Evolutionary conservation across 92 coral and sea anemone genomes (phyloP).

Genomic region (Desmophyllum pertusum): DNA sequence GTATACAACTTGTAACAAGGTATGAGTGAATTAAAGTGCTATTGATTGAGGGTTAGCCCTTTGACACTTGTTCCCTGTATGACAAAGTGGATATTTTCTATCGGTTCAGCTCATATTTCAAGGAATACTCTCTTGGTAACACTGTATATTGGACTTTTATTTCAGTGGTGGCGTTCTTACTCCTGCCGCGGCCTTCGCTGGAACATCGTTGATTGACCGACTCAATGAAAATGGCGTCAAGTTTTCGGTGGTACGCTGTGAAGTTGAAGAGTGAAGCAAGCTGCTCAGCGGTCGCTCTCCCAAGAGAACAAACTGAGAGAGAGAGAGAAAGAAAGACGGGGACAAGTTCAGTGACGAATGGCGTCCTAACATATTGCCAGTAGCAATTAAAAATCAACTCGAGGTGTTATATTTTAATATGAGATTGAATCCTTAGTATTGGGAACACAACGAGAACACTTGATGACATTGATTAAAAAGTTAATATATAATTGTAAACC

Average conservation of each 20-base stretch:
- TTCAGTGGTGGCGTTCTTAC: constrained; percentile 97
- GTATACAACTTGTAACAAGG: too few species aligned
- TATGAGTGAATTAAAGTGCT: too few species aligned
- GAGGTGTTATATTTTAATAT: neutral
- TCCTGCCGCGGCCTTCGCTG: constrained; percentile 93
- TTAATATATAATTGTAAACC: neutral
- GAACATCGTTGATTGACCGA: constrained; percentile 88
- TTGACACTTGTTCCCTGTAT: neutral
- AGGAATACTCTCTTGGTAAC: too few species aligned
- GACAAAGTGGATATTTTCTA: neutral
- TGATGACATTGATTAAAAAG: neutral
- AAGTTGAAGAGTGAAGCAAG: constrained; percentile 58
- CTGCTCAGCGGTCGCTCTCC: constrained; percentile 5
- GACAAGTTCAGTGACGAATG: too few species aligned
- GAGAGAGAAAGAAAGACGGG: too few species aligned
- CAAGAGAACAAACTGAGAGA: neutral
- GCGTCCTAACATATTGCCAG: neutral
- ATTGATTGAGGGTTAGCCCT: neutral
- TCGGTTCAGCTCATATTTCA: neutral
- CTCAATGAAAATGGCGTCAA: constrained; percentile 85
- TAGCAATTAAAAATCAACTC: neutral
- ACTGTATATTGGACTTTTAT: too few species aligned
- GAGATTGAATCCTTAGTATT: neutral
- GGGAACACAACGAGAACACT: neutral
- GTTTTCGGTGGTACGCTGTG: constrained; percentile 74